Conservation (phyloP, 2,888 invertebrate genomes). For the Eurytoma californica region DNA sequence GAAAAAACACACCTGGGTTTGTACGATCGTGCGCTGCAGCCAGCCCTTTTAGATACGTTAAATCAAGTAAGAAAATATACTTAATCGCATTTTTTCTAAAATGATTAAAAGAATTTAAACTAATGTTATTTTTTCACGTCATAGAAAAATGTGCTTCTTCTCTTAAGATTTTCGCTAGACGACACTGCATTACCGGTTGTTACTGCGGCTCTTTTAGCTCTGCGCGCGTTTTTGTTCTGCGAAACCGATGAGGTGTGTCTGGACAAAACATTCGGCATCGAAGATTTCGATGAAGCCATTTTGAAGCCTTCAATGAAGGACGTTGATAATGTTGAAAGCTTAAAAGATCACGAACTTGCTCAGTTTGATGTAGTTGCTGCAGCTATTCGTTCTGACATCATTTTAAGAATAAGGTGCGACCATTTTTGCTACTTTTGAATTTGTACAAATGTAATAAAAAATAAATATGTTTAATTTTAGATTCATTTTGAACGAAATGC, state of each 20-base stretch:
- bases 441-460: neutral
- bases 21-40: slow-evolving; percentile 85
- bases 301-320: slow-evolving; percentile 68
- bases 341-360: slow-evolving; percentile 91
- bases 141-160: slow-evolving; percentile 84
- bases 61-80: slow-evolving; percentile 65
- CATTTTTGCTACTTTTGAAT: neutral
- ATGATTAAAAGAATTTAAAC: too few relatives aligned
- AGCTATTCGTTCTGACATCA: slow-evolving; percentile 84
- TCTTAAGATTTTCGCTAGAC: slow-evolving; percentile 90
- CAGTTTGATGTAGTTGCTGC: slow-evolving; percentile 88
- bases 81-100: too few relatives aligned
- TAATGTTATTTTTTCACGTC: neutral
- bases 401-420: slow-evolving; percentile 81
- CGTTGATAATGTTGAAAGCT: slow-evolving; percentile 77
- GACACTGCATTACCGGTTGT: slow-evolving; percentile 85
- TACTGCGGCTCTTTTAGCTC: slow-evolving; percentile 85
- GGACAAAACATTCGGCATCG: slow-evolving; percentile 80
- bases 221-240: slow-evolving; percentile 85
- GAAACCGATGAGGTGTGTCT: slow-evolving; percentile 87
- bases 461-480: slow-evolving; percentile 71
- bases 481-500: slow-evolving; percentile 84
- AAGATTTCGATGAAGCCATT: slow-evolving; percentile 73
- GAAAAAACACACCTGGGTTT: slow-evolving; percentile 84
- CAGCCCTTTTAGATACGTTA: slow-evolving; percentile 79